Base-by-base conservation (phyloP, 2,113 vertebrate genomes). In the Sapayoa aenigma region DNA sequence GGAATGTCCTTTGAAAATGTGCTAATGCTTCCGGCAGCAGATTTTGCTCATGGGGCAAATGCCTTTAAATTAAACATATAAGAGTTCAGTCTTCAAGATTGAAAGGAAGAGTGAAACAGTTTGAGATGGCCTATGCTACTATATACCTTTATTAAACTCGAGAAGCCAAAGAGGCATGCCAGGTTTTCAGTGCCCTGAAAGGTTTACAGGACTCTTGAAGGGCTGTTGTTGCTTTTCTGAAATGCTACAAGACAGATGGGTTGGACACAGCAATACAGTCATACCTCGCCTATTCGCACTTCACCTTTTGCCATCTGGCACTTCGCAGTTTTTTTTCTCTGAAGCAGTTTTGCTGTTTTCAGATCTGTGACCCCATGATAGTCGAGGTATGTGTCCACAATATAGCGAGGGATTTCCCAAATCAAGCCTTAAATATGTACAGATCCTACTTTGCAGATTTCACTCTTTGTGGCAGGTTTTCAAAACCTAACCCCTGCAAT, bases 21-120 rank as follows among this genome's bases (percentile, higher is more conserved):
- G 0, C 20, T 90, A 75, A 72, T 69, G 81, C 68, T 86, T 92
- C 92, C 75, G 80, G 80, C 79, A 92, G 80, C 33, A 68, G 59
- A 60, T 92, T 86, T 90, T 86, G 42, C 90, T 67, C 56, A 16
- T 49, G 76, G 76, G 80, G 77, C 35, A 92, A 96, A 42, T 49
- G 62, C 33, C 56, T 89, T 89, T 86, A 90, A 90, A 96, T 93
- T 80, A 90, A 93, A 90, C 27, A 52, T 62, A 67, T 3, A 53
- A 30, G 50, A 78, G 39, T 67, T 92, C 67, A 74, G 52, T 55
- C 41, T 90, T 83, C 44, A 75, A 84, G 65, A 96, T 4, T 87
- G 68, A 91, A 92, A 73, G 39, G 59, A 86, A 96, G 79, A 92
- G 68, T 86, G 88, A 96, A 96, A 78, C 3, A 72, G 76, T 74